Percentiles rank a stretch among this genome's conserved stretches.
phyloP scores from a whole-genome alignment of 2,113 vertebrate genomes.

The Poeciliopsis turrubarensis region DNA sequence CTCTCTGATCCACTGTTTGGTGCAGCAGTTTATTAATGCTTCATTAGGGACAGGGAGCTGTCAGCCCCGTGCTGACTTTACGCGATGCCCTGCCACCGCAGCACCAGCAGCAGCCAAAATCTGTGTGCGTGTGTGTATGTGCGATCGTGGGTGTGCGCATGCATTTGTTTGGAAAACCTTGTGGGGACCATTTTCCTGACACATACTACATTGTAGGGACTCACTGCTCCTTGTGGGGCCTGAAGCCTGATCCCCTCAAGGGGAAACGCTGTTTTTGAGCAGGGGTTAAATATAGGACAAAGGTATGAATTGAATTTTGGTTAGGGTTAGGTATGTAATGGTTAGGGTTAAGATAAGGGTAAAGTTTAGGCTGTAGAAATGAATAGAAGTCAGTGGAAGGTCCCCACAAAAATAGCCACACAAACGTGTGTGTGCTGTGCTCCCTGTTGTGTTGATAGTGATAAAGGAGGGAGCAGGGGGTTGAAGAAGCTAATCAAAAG shows the following conservation, averaged over 20 bases:
- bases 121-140: slow-evolving; percentile 19
- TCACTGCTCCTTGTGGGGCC: too few species aligned
- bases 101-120: slow-evolving; percentile 24
- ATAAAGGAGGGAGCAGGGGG: slow-evolving; percentile 53
- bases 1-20: slow-evolving; percentile 70
- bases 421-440: slow-evolving; percentile 3
- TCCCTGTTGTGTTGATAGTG: slow-evolving; percentile 61
- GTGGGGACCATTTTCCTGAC: too few species aligned
- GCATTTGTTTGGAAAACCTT: neutral
- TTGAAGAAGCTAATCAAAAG: slow-evolving; percentile 71
- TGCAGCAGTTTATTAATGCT: slow-evolving; percentile 75
- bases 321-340: too few species aligned
- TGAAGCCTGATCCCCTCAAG: too few species aligned
- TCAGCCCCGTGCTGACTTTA: slow-evolving; percentile 62
- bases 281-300: too few species aligned
- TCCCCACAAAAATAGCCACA: too few species aligned
- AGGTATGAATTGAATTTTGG: too few species aligned
- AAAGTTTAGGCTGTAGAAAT: too few species aligned
- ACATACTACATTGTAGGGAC: too few species aligned
- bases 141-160: slow-evolving; percentile 10
- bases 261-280: too few species aligned
- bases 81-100: slow-evolving; percentile 51
- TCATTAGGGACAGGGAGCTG: slow-evolving; percentile 73
- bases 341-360: too few species aligned
- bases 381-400: too few species aligned